Evolutionary conservation across 2,113 vertebrate genomes (phyloP).

Genomic region (Archilochus colubris): DNA sequence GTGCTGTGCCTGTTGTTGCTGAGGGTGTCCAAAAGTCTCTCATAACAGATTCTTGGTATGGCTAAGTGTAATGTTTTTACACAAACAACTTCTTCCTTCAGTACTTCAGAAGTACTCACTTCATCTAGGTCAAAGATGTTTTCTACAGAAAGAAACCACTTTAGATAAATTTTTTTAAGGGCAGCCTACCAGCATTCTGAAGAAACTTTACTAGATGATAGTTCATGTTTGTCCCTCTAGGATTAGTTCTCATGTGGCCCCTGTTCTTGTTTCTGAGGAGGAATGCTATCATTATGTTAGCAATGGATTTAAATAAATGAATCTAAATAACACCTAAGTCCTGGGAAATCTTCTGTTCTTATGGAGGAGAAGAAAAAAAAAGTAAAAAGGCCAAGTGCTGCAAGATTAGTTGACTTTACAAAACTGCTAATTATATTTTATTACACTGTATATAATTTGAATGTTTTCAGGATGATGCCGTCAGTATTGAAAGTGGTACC

Average conservation of each 20-base stretch:
- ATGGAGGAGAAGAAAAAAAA: not conserved
- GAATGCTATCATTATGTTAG: not conserved
- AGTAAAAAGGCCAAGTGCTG: not conserved
- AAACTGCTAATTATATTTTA: not conserved
- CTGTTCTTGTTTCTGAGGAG: not conserved
- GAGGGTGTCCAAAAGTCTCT: not conserved
- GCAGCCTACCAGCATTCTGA: not conserved
- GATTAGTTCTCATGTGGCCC: slow-evolving; percentile 1
- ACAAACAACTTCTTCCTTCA: not conserved
- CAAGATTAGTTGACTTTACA: not conserved
- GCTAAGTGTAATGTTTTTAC: not conserved
- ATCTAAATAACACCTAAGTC: not conserved
- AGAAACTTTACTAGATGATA: not conserved
- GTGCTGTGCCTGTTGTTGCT: not conserved
- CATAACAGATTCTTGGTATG: not conserved
- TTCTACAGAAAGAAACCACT: not conserved
- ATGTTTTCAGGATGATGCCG: slow-evolving; percentile 88
- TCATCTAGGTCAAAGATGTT: not conserved
- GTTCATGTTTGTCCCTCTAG: not conserved
- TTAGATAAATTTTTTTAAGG: not conserved
- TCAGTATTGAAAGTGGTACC: slow-evolving; percentile 94
- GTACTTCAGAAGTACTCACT: not conserved
- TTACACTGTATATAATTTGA: not conserved
- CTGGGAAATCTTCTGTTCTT: not conserved
- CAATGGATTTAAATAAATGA: not conserved